Evolutionary conservation across 2,888 invertebrate genomes (phyloP).

Genomic region (Digitonthophagus gazella): DNA sequence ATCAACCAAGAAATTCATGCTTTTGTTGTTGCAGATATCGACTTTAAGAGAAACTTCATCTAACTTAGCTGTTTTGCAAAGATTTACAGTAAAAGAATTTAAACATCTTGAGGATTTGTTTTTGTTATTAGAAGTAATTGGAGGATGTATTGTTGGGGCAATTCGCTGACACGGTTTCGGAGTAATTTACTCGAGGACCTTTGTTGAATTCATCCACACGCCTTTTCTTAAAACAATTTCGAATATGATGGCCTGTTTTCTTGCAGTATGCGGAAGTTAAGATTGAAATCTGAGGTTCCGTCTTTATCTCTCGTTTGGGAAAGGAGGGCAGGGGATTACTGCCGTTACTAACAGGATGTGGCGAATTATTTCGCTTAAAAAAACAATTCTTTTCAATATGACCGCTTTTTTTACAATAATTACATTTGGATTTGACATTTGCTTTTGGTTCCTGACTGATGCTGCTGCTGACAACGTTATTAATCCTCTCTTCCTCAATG

Average conservation of each 20-base stretch:
- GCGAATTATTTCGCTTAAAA: not conserved
- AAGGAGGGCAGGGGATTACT: constrained; percentile 3
- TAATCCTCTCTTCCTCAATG: constrained; percentile 7
- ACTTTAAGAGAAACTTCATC: constrained; percentile 4
- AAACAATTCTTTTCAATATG: constrained; percentile 11
- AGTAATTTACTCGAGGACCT: not conserved
- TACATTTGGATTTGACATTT: not conserved
- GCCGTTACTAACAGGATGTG: not conserved
- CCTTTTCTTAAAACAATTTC: not conserved
- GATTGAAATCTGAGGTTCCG: not conserved
- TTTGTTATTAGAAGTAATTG: not conserved
- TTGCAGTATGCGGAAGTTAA: constrained; percentile 7
- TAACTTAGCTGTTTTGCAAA: not conserved
- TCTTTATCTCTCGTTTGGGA: constrained; percentile 2
- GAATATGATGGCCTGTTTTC: constrained; percentile 8
- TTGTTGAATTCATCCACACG: constrained; percentile 5
- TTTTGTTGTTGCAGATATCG: constrained; percentile 2
- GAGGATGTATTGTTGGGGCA: not conserved
- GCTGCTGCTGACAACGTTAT: not conserved
- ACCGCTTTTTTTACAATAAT: not conserved
- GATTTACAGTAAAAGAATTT: constrained; percentile 4
- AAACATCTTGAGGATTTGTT: too few relatives aligned
- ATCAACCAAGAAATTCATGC: constrained; percentile 4
- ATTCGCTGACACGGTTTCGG: not conserved
- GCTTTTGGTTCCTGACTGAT: not conserved